Conservation (phyloP, 2,113 vertebrate genomes). For the Chloroceryle aenea region DNA sequence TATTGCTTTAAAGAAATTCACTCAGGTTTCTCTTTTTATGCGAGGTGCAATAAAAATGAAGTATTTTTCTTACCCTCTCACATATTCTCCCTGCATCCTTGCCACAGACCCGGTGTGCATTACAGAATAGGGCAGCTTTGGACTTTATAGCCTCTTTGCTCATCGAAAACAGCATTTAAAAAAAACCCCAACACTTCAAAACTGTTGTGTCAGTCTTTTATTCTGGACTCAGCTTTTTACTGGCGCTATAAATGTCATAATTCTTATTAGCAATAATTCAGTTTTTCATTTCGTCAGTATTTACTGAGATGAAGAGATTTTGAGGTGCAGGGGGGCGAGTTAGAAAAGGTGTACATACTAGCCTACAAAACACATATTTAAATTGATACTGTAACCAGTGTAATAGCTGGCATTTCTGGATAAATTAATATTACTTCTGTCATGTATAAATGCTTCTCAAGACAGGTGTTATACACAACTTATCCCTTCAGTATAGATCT, state of each 20-base stretch:
- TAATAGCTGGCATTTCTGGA: neutral
- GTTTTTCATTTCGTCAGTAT: neutral
- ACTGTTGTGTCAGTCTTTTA: neutral
- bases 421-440: neutral
- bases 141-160: neutral
- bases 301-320: neutral
- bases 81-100: neutral
- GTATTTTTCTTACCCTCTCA: neutral
- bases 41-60: neutral
- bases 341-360: neutral
- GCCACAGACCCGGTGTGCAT: neutral
- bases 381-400: neutral
- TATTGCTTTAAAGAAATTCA: neutral
- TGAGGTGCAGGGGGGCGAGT: accelerated
- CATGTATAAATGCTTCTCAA: neutral
- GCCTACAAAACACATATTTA: neutral
- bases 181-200: neutral
- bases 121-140: neutral
- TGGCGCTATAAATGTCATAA: neutral
- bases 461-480: neutral
- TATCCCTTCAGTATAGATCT: neutral
- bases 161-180: neutral
- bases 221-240: neutral
- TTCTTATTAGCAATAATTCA: neutral
- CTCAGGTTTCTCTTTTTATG: neutral